A percentile compares a stretch with the other conserved stretches of the same genome.
phyloP scores from a whole-genome alignment of 2,888 invertebrate species.

The Hirtodrosophila duncani region DNA sequence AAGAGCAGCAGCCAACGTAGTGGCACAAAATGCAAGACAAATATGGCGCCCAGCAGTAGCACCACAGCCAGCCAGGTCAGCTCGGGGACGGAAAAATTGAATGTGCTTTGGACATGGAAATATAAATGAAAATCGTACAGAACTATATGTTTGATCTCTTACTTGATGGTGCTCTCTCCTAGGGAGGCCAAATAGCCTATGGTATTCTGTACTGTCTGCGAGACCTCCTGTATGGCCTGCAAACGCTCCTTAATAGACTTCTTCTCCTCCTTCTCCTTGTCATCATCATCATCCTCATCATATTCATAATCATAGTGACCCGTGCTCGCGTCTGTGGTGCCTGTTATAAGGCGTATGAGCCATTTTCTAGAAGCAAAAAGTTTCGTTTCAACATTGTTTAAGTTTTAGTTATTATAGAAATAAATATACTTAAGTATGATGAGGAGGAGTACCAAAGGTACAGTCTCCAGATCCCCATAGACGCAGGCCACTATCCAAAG shows the following conservation, averaged over 20 bases:
- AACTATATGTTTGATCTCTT: conserved; percentile 49
- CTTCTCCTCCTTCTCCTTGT: conserved; percentile 96
- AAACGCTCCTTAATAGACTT: conserved; percentile 95
- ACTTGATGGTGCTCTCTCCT: conserved; percentile 97
- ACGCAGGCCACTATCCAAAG: conserved; percentile 93
- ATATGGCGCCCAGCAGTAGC: conserved; percentile 84
- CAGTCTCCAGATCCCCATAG: conserved; percentile 97
- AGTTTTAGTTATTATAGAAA: too few relatives aligned
- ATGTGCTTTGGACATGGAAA: conserved; percentile 83
- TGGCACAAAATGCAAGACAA: conserved; percentile 93
- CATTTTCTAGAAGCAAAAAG: conserved; percentile 77
- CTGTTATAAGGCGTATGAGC: conserved; percentile 77
- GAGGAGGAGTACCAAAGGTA: conserved; percentile 90
- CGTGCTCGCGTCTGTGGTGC: conserved; percentile 64
- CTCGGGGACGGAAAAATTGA: conserved; percentile 98
- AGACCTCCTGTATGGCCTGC: conserved; percentile 97
- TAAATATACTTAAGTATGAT: conserved; percentile 83
- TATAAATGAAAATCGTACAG: too few relatives aligned
- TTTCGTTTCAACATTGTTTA: too few relatives aligned
- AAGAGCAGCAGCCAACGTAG: conserved; percentile 92
- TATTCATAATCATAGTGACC: conserved; percentile 82
- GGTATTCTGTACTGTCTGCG: conserved; percentile 96
- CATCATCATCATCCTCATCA: conserved; percentile 92
- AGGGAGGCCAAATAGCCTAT: conserved; percentile 96
- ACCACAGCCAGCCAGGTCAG: conserved; percentile 94